Percentiles rank a stretch among this genome's conserved stretches.
phyloP scores from a whole-genome alignment of 2,888 invertebrate species.

The Acrobeloides nanus region DNA sequence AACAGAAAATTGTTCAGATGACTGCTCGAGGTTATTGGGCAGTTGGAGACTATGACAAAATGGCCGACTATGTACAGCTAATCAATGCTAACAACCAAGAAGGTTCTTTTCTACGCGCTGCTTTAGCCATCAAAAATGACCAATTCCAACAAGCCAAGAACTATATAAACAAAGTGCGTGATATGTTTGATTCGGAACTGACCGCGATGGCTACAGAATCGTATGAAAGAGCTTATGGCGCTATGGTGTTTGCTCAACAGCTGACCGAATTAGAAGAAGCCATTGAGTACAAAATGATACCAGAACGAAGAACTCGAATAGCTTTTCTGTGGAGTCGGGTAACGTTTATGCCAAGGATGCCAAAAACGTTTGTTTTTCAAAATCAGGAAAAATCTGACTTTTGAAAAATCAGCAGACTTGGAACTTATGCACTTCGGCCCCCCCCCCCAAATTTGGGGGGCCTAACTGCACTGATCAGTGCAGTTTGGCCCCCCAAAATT shows the following conservation, averaged over 20 bases:
- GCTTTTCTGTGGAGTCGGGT: constrained; percentile 89
- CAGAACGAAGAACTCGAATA: constrained; percentile 74
- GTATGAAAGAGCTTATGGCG: constrained; percentile 72
- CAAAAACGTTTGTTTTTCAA: no score
- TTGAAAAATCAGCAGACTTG: no score
- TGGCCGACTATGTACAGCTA: constrained; percentile 68
- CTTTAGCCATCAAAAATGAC: constrained; percentile 74
- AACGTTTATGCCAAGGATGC: no score
- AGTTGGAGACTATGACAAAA: constrained; percentile 77
- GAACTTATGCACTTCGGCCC: no score
- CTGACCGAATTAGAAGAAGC: constrained; percentile 93
- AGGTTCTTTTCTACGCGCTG: constrained; percentile 88
- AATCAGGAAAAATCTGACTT: no score
- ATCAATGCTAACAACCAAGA: constrained; percentile 86
- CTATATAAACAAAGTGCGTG: constrained; percentile 82
- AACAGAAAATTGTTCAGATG: constrained; percentile 70
- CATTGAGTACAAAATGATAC: constrained; percentile 85
- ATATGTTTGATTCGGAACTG: constrained; percentile 86
- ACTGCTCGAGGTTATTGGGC: constrained; percentile 91
- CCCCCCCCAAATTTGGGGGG: no score
- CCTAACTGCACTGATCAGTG: no score
- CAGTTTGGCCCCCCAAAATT: no score
- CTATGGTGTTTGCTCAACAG: constrained; percentile 90
- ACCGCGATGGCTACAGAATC: constrained; percentile 93
- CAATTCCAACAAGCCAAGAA: constrained; percentile 57